Evolutionary conservation across 2,113 vertebrate species (phyloP), one percentile per base, ranked within the genome.

Genomic region (Laterallus jamaicensis): DNA sequence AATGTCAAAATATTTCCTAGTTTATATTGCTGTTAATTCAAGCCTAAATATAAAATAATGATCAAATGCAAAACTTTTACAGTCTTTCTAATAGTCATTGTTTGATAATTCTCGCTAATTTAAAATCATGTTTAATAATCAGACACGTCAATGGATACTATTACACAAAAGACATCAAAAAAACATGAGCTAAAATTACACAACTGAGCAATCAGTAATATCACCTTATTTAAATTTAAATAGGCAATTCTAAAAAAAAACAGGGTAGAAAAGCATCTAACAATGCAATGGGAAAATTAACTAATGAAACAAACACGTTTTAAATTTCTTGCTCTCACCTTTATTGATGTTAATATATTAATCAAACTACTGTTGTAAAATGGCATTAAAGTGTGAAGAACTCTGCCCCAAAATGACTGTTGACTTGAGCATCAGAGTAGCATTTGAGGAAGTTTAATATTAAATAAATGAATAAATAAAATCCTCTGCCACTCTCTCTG

Each of bases 1-100:
- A 44, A 68, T 44, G 37, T 75, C 80, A 88, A 86, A 96, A 87
- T 83, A 93, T 93, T 97, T 92, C 69, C 60, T 66, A 31, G 15
- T 58, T 92, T 86, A 90, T 58, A 90, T 5, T 62, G 31, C 22
- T 88, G 62, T 52, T 76, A 93, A 42, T 76, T 86, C 52, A 94
- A 86, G 76, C 12, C 52, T 84, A 50, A 90, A 79, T 37, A 42
- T 31, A 86, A 93, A 96, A 75, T 68, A 92, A 75, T 63, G 26
- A 56, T 80, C 70, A 77, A n/a, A 64, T 15, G 7, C 21, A 59
- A 90, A 80, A 59, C 14, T 81, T 94, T n/a, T 58, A 70, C 42
- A 55, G 26, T 29, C 54, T 55, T 55, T 89, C 67, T 44, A 84
- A 66, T 17, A 90, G 56, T 60, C 31, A 40, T 63, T 93, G 60